Evolutionary conservation across 2,113 vertebrate genomes (phyloP).

Genomic region (Pelodiscus sinensis): DNA sequence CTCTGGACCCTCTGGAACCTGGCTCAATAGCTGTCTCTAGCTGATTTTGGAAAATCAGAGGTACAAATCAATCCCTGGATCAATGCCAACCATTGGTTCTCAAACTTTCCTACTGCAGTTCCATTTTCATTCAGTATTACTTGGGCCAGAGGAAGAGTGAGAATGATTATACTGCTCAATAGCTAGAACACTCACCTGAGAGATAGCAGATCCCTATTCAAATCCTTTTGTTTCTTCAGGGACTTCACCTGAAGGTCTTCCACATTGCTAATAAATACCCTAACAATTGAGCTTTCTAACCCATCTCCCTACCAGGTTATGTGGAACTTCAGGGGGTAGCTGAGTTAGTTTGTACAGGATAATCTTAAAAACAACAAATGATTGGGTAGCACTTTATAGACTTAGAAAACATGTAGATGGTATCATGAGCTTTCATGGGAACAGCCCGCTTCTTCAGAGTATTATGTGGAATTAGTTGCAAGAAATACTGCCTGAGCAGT

Average conservation of each 20-base stretch:
- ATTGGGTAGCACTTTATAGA: too few relatives aligned
- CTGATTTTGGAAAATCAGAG: neutral
- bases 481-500: neutral
- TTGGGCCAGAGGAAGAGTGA: neutral
- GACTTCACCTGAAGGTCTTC: neutral
- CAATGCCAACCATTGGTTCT: neutral
- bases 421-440: too few relatives aligned
- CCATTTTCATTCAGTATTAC: neutral
- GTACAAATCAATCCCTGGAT: neutral
- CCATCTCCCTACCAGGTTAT: neutral
- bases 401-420: too few relatives aligned
- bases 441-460: too few relatives aligned
- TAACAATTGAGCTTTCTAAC: neutral
- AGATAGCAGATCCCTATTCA: neutral
- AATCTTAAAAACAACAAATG: too few relatives aligned
- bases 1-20: neutral
- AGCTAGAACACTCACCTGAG: neutral
- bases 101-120: neutral
- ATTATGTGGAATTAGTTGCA: neutral
- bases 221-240: neutral
- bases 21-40: neutral
- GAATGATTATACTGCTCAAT: neutral
- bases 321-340: too few relatives aligned
- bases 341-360: too few relatives aligned
- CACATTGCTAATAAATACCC: neutral